Evolutionary conservation across 2,888 invertebrate species (phyloP), one percentile per base, ranked within the genome.

Genomic region (Epinotia ramella): DNA sequence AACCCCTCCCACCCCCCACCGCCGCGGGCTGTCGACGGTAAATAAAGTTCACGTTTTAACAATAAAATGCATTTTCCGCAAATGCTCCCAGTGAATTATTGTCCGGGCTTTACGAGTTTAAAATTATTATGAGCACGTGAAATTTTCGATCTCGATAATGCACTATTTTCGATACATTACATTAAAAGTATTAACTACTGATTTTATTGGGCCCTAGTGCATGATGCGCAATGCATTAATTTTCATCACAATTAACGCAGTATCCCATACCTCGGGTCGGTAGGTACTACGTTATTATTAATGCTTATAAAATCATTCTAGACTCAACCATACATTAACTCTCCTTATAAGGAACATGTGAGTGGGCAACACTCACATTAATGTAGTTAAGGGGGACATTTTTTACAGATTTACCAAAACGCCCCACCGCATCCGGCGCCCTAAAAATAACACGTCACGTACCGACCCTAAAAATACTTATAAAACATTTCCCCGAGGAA

Each of bases 11-110:
- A 84, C 82, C 79, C 74, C 72, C 80, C 83, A 83, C 86, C 82
- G 86, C 89, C 90, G 88, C 88, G 87, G 88, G 87, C 90, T 92
- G 94, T 94, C 92, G 91, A 86, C 93, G 88, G 94, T 94, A 94
- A 94, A 94, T 94, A 94, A 94, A 94, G 94, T 94, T 94, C 94
- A 94, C 94, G 94, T 94, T 94, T 94, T 94, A 94, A 94, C 94
- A 94, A 94, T 94, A 94, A 94, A 94, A 94, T 94, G 94, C 93
- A 94, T 94, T 94, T 94, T 94, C 94, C 94, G 93, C 94, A 94
- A 94, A 94, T 94, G 94, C 92, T 92, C 87, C 91, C 89, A 83
- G 89, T 93, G 93, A 94, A 92, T 94, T 94, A 94, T 94, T 89
- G 90, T 89, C 83, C 89, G 85, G 87, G 92, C 92, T 94, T 94